phyloP scores from a whole-genome alignment of 1,140 invertebrate genomes.

The Holcopasites calliopsidis region DNA sequence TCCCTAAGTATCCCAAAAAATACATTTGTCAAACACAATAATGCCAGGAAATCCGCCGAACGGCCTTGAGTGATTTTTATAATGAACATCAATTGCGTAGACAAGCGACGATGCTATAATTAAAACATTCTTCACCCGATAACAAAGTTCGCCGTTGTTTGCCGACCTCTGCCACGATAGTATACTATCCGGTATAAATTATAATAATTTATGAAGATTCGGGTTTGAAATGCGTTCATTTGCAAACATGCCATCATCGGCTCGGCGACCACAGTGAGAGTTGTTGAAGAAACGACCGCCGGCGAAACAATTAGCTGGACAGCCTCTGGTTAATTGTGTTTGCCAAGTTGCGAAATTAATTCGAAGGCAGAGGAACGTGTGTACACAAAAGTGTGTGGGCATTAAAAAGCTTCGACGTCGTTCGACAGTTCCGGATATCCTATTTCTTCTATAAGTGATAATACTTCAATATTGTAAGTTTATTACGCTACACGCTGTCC shows the following conservation, averaged over 20 bases:
- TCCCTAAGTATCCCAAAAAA: not conserved
- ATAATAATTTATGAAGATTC: constrained; percentile 5
- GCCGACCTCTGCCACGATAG: not conserved
- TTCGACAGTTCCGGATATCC: not conserved
- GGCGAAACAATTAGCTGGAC: not conserved
- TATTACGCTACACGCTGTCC: no score
- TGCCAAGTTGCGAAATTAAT: no score
- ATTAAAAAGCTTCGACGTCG: not conserved
- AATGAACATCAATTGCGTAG: no score
- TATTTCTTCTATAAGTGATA: not conserved
- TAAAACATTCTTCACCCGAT: not conserved
- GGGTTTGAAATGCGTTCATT: not conserved
- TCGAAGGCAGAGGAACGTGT: not conserved
- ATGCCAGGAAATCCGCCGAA: no score
- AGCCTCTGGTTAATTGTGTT: not conserved
- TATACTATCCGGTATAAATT: not conserved
- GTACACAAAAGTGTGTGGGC: not conserved
- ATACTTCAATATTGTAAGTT: no score
- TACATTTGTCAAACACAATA: not conserved
- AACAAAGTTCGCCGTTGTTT: not conserved
- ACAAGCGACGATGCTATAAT: not conserved
- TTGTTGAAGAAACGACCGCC: not conserved
- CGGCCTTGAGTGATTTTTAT: no score
- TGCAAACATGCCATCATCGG: not conserved
- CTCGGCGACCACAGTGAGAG: no score